These are phyloP conservation scores for Noctua fimbriata DNA, from an alignment of 2,888 invertebrate genomes.

Conservation along the genomic window DNA sequence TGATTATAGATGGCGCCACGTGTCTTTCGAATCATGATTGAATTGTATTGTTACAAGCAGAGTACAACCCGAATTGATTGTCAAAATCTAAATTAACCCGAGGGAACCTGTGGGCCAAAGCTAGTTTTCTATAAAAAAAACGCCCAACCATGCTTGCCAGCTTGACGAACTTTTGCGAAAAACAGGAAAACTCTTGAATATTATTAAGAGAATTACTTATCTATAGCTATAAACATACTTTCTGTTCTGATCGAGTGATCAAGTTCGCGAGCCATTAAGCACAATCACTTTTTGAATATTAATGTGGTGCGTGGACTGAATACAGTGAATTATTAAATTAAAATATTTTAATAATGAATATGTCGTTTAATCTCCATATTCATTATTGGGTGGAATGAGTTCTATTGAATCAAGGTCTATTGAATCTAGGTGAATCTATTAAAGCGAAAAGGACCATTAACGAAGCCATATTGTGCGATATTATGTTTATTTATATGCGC, in stretches of 20 bases:
- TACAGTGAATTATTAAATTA: slow-evolving; percentile 43
- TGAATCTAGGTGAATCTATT: not conserved
- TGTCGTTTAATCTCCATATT: slow-evolving; percentile 32
- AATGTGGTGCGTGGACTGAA: slow-evolving; percentile 46
- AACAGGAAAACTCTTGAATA: slow-evolving; percentile 17
- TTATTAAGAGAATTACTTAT: slow-evolving; percentile 4
- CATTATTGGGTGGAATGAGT: slow-evolving; percentile 13
- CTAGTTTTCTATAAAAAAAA: not conserved
- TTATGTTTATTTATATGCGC: too few relatives aligned
- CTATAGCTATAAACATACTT: not conserved
- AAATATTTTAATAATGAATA: slow-evolving; percentile 30
- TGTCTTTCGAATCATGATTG: too few relatives aligned
- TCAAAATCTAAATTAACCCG: too few relatives aligned
- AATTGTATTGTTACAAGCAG: too few relatives aligned
- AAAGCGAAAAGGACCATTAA: not conserved
- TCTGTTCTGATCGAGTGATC: slow-evolving; percentile 31
- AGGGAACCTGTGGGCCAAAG: too few relatives aligned
- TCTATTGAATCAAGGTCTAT: too few relatives aligned
- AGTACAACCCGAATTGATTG: too few relatives aligned
- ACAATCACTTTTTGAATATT: slow-evolving; percentile 48
- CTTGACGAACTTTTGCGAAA: not conserved
- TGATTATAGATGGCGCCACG: too few relatives aligned
- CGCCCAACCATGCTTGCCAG: not conserved
- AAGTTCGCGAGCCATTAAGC: slow-evolving; percentile 42
- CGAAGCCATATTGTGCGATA: not conserved